phyloP scores from a whole-genome alignment of 2,888 invertebrate species.

The Drosophila meridiana region DNA sequence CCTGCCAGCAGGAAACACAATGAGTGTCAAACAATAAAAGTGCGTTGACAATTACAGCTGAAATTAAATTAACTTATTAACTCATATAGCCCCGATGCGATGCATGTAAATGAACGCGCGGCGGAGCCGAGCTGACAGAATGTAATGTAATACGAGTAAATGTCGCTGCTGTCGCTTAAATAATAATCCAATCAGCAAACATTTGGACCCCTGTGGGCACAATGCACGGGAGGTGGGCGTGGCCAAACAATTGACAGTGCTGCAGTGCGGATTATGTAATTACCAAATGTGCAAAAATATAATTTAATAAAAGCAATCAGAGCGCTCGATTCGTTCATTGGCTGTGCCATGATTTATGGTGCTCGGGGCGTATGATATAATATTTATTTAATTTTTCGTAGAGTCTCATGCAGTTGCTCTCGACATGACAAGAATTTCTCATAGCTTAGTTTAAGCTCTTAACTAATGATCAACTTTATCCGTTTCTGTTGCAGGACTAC shows the following conservation, averaged over 20 bases:
- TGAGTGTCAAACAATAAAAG: conserved; percentile 75
- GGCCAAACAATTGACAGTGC: conserved; percentile 62
- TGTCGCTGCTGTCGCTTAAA: conserved; percentile 65
- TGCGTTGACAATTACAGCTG: conserved; percentile 79
- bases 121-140: conserved; percentile 57
- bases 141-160: conserved; percentile 75
- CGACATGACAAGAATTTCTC: not conserved
- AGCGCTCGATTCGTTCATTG: conserved; percentile 27
- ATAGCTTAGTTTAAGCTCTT: not conserved
- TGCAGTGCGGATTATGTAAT: conserved; percentile 58
- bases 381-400: not conserved
- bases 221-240: conserved; percentile 23
- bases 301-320: conserved; percentile 67
- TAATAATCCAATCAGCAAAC: conserved; percentile 81
- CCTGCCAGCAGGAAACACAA: conserved; percentile 36
- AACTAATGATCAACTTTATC: conserved; percentile 29
- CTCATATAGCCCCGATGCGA: conserved; percentile 37
- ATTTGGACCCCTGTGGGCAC: conserved; percentile 48
- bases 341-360: conserved; percentile 33
- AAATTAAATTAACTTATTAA: conserved; percentile 82
- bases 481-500: conserved; percentile 77
- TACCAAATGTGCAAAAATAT: conserved; percentile 67
- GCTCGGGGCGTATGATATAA: conserved; percentile 27
- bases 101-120: conserved; percentile 49
- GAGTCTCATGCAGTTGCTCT: conserved; percentile 35